Evolutionary conservation across 2,113 vertebrate species (phyloP), one percentile per base, ranked within the genome.

Genomic region (Sus scrofa): DNA sequence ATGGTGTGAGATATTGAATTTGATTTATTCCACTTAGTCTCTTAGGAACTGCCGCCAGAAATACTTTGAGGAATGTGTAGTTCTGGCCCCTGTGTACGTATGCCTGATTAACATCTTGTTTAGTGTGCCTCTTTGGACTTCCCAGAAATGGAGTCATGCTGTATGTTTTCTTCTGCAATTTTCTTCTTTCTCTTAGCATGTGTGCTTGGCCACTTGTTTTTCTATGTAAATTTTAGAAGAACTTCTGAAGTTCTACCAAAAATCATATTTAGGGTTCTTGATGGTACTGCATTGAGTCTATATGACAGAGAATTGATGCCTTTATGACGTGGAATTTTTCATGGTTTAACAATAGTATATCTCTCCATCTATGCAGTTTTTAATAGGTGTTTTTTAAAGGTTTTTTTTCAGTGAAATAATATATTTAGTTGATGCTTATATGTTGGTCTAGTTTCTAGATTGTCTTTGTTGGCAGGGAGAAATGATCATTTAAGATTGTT

Each of bases 401-500:
- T 90, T 32, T 92, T 44, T 68, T 78, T 86, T 83, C n/a, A 34
- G 20, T 87, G 39, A 89, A 94, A 4, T 91, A 67, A 86, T 90
- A 34, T 81, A 73, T 91, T 74, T 92, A 94, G 22, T 20, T 94
- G 50, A 56, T n/a, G 27, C 34, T 86, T 93, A 68, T n/a, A 30
- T 65, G 3, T 94, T 89, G 16, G 32, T 89, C 37, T 96, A 1
- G 50, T 54, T 85, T 90, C 50, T 75, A 67, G 10, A 56, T 77
- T 83, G 27, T 90, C 56, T 73, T 81, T 94, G 32, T 94, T 70
- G 77, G 19, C 12, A 73, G 52, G 13, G 37, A 24, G 26, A 56
- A 86, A 56, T 94, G 15, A 89, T 81, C 54, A 93, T 87, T 93
- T 95, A 92, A 89, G 58, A 86, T 95, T 71, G 30, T 74, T 94